These are phyloP conservation scores for Hypercompe scribonia DNA, from an alignment of 2,888 invertebrate species.

Conservation along the genomic window DNA sequence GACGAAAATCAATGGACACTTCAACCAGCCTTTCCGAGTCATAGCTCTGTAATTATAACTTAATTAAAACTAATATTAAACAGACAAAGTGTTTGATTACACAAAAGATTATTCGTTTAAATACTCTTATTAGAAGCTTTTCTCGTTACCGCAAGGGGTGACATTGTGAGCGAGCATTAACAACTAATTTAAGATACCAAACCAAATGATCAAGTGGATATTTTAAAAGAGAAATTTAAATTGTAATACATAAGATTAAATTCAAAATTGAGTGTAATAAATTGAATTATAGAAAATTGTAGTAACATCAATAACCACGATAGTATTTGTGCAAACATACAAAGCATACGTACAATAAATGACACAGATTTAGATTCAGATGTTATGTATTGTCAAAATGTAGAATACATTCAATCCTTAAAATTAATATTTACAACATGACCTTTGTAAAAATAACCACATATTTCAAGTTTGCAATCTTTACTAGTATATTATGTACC, in stretches of 20 bases:
- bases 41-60: constrained; percentile 70
- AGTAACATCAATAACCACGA: constrained; percentile 33
- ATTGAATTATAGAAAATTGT: constrained; percentile 31
- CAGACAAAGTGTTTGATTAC: constrained; percentile 60
- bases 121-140: constrained; percentile 36
- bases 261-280: constrained; percentile 47
- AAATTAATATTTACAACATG: constrained; percentile 47
- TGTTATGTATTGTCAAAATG: constrained; percentile 50
- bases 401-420: constrained; percentile 45
- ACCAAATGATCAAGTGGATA: constrained; percentile 31
- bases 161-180: constrained; percentile 22
- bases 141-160: constrained; percentile 17
- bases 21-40: constrained; percentile 81
- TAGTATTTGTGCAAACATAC: constrained; percentile 49
- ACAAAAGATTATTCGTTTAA: constrained; percentile 41
- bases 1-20: constrained; percentile 74
- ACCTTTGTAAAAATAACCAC: constrained; percentile 47
- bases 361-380: constrained; percentile 49
- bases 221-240: constrained; percentile 25
- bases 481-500: constrained; percentile 41
- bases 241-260: constrained; percentile 36
- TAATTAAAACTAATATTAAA: constrained; percentile 69
- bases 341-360: constrained; percentile 56
- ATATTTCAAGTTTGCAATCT: constrained; percentile 37
- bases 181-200: constrained; percentile 32